A percentile compares a stretch with the other conserved stretches of the same genome.
phyloP scores from a whole-genome alignment of 1,140 invertebrate genomes.

The Pachyrhynchus sulphureomaculatus region DNA sequence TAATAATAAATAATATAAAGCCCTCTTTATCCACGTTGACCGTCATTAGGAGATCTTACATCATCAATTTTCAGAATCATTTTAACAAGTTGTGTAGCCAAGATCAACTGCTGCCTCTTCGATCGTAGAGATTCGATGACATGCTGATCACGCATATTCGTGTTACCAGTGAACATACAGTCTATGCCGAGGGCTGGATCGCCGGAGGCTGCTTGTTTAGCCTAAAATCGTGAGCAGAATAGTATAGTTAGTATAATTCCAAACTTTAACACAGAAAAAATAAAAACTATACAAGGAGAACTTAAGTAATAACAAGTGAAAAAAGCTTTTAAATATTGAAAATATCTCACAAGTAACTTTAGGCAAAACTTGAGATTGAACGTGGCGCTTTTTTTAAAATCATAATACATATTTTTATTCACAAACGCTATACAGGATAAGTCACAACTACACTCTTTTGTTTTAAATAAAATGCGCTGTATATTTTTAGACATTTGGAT shows the following conservation, averaged over 20 bases:
- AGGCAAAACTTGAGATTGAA: too few relatives aligned
- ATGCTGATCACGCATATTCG: slow-evolving; percentile 93
- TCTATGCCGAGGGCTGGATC: slow-evolving; percentile 92
- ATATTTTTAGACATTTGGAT: too few relatives aligned
- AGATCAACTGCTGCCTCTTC: slow-evolving; percentile 95
- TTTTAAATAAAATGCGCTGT: too few relatives aligned
- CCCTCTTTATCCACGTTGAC: slow-evolving; percentile 35
- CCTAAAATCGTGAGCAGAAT: slow-evolving; percentile 34
- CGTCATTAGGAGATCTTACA: slow-evolving; percentile 78
- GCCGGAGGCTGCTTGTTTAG: slow-evolving; percentile 78
- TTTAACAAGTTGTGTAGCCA: slow-evolving; percentile 96
- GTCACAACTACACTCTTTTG: too few relatives aligned
- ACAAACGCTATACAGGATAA: too few relatives aligned
- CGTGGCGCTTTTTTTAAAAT: too few relatives aligned
- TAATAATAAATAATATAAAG: slow-evolving; percentile 2
- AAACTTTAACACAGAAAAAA: too few relatives aligned
- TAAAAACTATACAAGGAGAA: too few relatives aligned
- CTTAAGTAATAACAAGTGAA: too few relatives aligned
- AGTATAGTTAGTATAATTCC: background rate
- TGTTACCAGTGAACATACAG: slow-evolving; percentile 86
- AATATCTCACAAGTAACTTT: too few relatives aligned
- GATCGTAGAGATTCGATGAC: slow-evolving; percentile 97
- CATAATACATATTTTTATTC: too few relatives aligned
- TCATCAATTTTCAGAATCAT: slow-evolving; percentile 99
- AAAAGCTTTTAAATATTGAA: too few relatives aligned